Evolutionary conservation across 2,797 vertebrate species (phyloP).

Genomic region (Sebastes flavidus): DNA sequence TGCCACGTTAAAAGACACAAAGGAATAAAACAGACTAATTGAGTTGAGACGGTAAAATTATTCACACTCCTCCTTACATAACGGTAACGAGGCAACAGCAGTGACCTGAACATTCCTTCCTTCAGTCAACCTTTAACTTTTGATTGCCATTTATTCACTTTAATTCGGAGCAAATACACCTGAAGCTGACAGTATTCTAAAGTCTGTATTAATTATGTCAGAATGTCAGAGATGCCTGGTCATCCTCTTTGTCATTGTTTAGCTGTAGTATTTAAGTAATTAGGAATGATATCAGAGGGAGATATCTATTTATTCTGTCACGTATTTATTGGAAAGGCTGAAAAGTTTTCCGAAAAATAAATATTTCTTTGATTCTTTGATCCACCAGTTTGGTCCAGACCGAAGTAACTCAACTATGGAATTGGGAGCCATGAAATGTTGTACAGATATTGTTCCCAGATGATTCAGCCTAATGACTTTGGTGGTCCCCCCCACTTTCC

Average conservation of each 20-base stretch:
- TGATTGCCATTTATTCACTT: neutral
- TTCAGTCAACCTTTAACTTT: neutral
- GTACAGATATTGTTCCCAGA: neutral
- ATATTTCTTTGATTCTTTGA: too few relatives aligned
- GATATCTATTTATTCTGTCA: neutral
- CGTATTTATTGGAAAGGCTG: too few relatives aligned
- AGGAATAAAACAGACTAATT: conserved; percentile 40
- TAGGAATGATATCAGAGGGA: neutral
- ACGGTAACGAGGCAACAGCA: conserved; percentile 25
- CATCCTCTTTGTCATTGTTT: neutral
- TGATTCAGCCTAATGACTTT: neutral
- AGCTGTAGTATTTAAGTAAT: neutral
- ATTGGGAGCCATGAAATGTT: neutral
- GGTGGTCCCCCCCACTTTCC: too few relatives aligned
- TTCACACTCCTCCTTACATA: conserved; percentile 24
- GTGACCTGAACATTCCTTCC: conserved; percentile 2
- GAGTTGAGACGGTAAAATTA: conserved; percentile 37
- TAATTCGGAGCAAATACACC: neutral
- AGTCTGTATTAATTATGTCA: neutral
- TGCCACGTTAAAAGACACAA: conserved; percentile 25
- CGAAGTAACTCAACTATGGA: too few relatives aligned
- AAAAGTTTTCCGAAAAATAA: too few relatives aligned
- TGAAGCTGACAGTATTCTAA: neutral
- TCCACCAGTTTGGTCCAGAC: too few relatives aligned
- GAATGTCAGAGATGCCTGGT: neutral